Conservation (phyloP, 2,888 invertebrate genomes). For the Scaptomyza cyrtandrae region DNA sequence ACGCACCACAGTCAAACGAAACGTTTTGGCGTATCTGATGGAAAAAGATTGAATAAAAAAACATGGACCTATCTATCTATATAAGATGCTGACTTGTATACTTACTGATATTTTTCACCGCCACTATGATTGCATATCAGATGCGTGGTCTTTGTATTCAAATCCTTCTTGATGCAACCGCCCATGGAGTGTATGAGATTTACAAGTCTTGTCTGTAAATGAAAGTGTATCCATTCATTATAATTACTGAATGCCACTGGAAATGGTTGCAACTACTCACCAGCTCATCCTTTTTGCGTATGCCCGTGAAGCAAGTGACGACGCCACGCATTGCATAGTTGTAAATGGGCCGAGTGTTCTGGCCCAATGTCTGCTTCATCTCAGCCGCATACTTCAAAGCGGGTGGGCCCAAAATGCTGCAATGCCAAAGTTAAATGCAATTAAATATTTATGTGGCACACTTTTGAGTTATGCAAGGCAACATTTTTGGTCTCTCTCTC, state of each 20-base stretch:
- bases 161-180: conserved; percentile 96
- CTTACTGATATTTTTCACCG: conserved; percentile 94
- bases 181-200: conserved; percentile 98
- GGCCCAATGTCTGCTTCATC: conserved; percentile 88
- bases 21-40: conserved; percentile 92
- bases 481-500: conserved; percentile 11
- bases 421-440: conserved; percentile 55
- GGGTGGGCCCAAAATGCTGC: conserved; percentile 91
- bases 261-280: conserved; percentile 85
- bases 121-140: conserved; percentile 95
- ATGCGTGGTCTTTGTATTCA: conserved; percentile 95
- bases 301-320: conserved; percentile 96
- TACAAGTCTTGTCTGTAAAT: conserved; percentile 91
- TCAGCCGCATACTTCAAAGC: conserved; percentile 91
- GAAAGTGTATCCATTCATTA: not conserved
- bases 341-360: conserved; percentile 92
- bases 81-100: conserved; percentile 16
- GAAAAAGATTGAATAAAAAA: not conserved
- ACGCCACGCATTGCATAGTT: conserved; percentile 95
- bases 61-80: too few relatives aligned
- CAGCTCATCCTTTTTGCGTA: conserved; percentile 94
- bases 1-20: conserved; percentile 94
- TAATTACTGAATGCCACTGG: not conserved
- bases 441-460: conserved; percentile 80
- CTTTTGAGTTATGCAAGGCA: conserved; percentile 77